Percentiles rank a stretch among this genome's conserved stretches.
Conservation (phyloP, 2,797 vertebrate species). For the Muscicapa comitata region DNA sequence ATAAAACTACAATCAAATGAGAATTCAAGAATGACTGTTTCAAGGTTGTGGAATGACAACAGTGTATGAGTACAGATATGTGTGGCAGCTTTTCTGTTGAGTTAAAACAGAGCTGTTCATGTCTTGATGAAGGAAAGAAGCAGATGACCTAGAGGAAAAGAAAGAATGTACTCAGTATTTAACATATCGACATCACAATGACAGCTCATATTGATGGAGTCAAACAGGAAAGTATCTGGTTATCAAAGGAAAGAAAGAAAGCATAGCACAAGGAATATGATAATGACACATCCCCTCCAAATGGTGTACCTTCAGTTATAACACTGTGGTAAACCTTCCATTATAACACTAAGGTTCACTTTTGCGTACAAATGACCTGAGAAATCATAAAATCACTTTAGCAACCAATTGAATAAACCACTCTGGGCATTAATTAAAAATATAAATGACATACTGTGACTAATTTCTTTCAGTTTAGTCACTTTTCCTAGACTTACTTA, state of each 20-base stretch:
- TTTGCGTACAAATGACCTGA: not conserved
- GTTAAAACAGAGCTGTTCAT: not conserved
- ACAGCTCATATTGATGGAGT: not conserved
- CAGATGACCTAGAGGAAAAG: not conserved
- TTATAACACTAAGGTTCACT: not conserved
- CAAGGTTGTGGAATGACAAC: not conserved
- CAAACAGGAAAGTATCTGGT: not conserved
- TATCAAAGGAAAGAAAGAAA: not conserved
- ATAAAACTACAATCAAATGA: not conserved
- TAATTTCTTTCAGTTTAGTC: not conserved
- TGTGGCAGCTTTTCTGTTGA: not conserved
- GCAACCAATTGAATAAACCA: not conserved
- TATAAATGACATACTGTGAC: not conserved
- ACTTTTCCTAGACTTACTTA: not conserved
- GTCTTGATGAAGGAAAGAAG: not conserved
- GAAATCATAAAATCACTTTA: not conserved
- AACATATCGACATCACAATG: not conserved
- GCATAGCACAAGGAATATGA: not conserved
- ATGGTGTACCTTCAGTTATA: not conserved
- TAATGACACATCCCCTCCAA: not conserved
- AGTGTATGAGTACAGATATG: not conserved
- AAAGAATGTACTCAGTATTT: not conserved
- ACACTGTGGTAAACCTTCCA: not conserved
- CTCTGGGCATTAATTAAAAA: not conserved
- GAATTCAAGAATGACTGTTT: not conserved